Evolutionary conservation across 2,113 vertebrate species (phyloP).

Genomic region (Cheirogaleus medius): DNA sequence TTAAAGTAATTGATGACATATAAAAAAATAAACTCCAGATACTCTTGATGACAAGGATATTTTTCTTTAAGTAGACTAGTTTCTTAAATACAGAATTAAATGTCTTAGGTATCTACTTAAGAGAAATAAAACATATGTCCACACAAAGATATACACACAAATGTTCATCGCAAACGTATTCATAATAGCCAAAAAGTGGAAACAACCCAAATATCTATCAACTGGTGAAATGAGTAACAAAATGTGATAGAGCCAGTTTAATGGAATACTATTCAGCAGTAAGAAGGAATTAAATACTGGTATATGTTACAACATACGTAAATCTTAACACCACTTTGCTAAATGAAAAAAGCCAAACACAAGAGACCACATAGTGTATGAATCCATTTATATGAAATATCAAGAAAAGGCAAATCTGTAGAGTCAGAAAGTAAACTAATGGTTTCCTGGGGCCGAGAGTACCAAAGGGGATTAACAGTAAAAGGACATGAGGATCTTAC

Average conservation of each 20-base stretch:
- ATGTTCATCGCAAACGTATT: not conserved
- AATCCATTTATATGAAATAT: not conserved
- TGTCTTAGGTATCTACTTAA: not conserved
- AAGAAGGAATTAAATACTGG: not conserved
- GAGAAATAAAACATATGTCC: not conserved
- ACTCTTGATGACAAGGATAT: not conserved
- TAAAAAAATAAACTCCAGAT: not conserved
- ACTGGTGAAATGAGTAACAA: not conserved
- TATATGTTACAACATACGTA: not conserved
- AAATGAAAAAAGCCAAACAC: not conserved
- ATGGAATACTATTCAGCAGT: not conserved
- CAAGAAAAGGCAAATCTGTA: not conserved
- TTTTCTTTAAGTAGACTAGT: not conserved
- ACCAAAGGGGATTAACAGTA: not conserved
- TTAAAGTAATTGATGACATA: not conserved
- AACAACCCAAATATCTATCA: not conserved
- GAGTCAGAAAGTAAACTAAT: not conserved
- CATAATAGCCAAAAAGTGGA: not conserved
- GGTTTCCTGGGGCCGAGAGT: not conserved
- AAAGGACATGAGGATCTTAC: not conserved
- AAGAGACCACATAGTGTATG: not conserved
- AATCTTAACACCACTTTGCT: not conserved
- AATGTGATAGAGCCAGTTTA: not conserved
- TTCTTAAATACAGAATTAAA: conserved; percentile 23
- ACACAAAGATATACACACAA: not conserved